A percentile compares a stretch with the other conserved stretches of the same genome.
Conservation (phyloP, 2,113 vertebrate species). For the Pseudorhombus dupliciocellatus region DNA sequence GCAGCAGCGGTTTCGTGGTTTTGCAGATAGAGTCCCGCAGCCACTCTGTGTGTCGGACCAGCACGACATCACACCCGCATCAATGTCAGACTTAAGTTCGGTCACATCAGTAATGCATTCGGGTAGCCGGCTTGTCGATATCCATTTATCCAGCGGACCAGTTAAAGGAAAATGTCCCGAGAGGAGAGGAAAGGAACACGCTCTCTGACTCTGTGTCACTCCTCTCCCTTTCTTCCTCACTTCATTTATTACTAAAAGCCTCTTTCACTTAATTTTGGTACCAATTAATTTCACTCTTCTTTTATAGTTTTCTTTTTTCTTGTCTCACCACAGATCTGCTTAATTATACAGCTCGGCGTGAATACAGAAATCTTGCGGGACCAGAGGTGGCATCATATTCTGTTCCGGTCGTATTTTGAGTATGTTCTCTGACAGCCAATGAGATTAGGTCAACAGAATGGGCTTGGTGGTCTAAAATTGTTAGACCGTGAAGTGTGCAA, state of each 20-base stretch:
- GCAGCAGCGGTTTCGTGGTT: background rate
- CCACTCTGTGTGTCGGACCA: background rate
- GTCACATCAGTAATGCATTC: slow-evolving; percentile 70
- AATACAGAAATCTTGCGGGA: background rate
- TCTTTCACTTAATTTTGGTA: background rate
- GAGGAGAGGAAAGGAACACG: slow-evolving; percentile 17
- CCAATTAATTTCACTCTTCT: slow-evolving; percentile 1
- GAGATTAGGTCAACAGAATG: background rate
- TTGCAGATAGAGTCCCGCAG: background rate
- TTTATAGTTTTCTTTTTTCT: background rate
- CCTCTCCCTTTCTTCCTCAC: background rate
- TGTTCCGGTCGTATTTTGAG: background rate
- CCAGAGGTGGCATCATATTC: background rate
- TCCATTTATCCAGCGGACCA: slow-evolving; percentile 64
- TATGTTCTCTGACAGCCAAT: background rate
- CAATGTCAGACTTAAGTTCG: slow-evolving; percentile 61
- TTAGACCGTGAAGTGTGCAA: background rate
- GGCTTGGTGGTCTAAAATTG: background rate
- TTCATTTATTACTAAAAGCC: background rate
- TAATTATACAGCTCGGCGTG: background rate
- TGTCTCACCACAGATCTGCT: background rate
- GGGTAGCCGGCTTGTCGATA: slow-evolving; percentile 68
- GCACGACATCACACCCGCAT: slow-evolving; percentile 13
- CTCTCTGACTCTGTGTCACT: slow-evolving; percentile 21
- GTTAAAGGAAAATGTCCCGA: slow-evolving; percentile 25